A percentile compares a stretch with the other conserved stretches of the same genome.
These are phyloP conservation scores for Ctenosaura bakeri DNA, from an alignment of 2,797 vertebrate species.

Conservation along the genomic window DNA sequence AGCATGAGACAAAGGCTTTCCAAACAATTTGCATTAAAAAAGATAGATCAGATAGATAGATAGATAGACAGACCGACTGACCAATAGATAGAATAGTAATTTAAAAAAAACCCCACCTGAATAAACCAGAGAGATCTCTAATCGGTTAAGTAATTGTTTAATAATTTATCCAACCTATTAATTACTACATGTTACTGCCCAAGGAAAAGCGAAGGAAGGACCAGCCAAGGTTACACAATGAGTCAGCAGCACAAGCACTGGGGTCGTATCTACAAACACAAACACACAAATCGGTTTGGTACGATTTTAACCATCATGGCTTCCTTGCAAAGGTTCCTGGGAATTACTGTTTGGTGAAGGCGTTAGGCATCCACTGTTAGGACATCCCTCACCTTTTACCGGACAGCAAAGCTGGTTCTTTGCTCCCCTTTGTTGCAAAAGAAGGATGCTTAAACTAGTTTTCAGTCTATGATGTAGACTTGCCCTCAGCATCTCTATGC, in stretches of 20 bases:
- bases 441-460: background rate
- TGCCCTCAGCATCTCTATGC: background rate
- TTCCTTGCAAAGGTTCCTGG: slow-evolving; percentile 3
- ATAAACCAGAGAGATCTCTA: background rate
- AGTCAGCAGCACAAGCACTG: background rate
- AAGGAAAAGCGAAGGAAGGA: background rate
- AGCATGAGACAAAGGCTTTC: background rate
- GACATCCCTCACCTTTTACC: background rate
- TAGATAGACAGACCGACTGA: too few species aligned
- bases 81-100: background rate
- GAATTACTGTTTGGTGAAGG: background rate
- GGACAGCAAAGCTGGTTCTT: background rate
- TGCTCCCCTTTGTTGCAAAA: too few species aligned
- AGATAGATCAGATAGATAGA: too few species aligned
- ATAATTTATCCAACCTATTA: background rate
- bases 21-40: background rate
- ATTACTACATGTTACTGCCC: background rate
- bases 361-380: background rate
- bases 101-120: background rate
- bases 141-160: background rate
- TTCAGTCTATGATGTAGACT: background rate
- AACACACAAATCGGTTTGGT: background rate
- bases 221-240: background rate
- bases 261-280: background rate
- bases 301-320: background rate